Conservation (phyloP, 2,797 vertebrate species). For the Pseudochromis fuscus region DNA sequence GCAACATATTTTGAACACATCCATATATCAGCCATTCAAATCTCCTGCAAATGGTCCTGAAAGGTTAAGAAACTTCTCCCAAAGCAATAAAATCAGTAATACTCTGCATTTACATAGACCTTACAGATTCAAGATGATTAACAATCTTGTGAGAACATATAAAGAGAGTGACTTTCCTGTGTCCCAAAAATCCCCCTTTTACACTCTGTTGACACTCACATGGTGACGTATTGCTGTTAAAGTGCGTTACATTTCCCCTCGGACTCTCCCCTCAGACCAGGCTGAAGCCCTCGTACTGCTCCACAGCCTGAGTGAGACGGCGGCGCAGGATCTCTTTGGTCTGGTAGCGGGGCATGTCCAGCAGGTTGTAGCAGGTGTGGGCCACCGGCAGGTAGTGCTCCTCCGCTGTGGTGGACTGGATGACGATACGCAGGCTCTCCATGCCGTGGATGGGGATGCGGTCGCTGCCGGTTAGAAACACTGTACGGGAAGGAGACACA, state of each 20-base stretch:
- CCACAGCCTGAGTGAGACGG: conserved; percentile 92
- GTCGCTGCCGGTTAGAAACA: conserved; percentile 97
- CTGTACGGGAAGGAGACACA: conserved; percentile 73
- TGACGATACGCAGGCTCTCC: conserved; percentile 93
- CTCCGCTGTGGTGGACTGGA: conserved; percentile 92
- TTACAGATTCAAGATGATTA: conserved; percentile 55
- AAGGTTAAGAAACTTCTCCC: conserved; percentile 50
- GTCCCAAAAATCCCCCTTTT: neutral
- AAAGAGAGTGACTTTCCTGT: conserved; percentile 21
- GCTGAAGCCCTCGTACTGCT: conserved; percentile 98
- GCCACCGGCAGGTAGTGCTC: conserved; percentile 96
- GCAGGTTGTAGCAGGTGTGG: conserved; percentile 98
- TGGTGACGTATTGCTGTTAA: conserved; percentile 69
- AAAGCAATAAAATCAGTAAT: conserved; percentile 47
- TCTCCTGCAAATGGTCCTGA: conserved; percentile 20
- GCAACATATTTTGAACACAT: neutral
- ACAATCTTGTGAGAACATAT: conserved; percentile 43
- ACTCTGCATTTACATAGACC: conserved; percentile 65
- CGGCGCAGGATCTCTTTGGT: conserved; percentile 91
- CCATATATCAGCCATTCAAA: conserved; percentile 16
- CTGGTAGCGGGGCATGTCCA: conserved; percentile 97
- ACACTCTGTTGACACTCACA: conserved; percentile 35
- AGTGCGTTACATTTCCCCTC: conserved; percentile 60
- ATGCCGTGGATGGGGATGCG: conserved; percentile 98
- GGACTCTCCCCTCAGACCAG: conserved; percentile 86